Conservation (phyloP, 2,888 invertebrate species). For the Plebejus anna region DNA sequence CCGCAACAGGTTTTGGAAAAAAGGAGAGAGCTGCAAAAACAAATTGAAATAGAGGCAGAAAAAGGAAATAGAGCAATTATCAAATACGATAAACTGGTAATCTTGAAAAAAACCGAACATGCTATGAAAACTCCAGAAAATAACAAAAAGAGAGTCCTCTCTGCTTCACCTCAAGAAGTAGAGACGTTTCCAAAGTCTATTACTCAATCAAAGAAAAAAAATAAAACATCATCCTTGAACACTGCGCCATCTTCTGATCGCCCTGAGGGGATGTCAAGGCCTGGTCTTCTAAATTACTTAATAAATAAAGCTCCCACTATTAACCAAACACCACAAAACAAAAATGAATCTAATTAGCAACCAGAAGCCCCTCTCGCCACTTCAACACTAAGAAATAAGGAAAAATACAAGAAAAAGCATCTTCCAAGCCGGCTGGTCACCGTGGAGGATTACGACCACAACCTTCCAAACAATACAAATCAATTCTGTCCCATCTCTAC, state of each 20-base stretch:
- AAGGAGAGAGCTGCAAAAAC: slow-evolving; percentile 34
- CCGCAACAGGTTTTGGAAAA: slow-evolving; percentile 28
- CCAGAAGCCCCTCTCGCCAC: not conserved
- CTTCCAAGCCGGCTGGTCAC: slow-evolving; percentile 2
- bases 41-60: slow-evolving; percentile 30
- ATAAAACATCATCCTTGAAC: not conserved
- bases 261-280: not conserved
- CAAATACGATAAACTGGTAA: slow-evolving; percentile 37
- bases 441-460: not conserved
- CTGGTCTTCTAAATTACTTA: not conserved
- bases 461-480: slow-evolving; percentile 1
- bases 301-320: not conserved
- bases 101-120: slow-evolving; percentile 29
- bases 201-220: too few relatives aligned
- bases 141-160: not conserved
- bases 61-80: slow-evolving; percentile 36
- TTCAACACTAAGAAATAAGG: not conserved
- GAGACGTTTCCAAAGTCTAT: not conserved
- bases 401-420: slow-evolving; percentile 13
- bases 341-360: not conserved
- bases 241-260: not conserved
- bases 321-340: not conserved
- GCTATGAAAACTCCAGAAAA: not conserved
- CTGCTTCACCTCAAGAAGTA: not conserved
- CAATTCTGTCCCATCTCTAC: not conserved